Percentiles rank a stretch among this genome's conserved stretches.
Evolutionary conservation across 2,888 invertebrate species (phyloP).

Genomic region (Operophtera brumata): DNA sequence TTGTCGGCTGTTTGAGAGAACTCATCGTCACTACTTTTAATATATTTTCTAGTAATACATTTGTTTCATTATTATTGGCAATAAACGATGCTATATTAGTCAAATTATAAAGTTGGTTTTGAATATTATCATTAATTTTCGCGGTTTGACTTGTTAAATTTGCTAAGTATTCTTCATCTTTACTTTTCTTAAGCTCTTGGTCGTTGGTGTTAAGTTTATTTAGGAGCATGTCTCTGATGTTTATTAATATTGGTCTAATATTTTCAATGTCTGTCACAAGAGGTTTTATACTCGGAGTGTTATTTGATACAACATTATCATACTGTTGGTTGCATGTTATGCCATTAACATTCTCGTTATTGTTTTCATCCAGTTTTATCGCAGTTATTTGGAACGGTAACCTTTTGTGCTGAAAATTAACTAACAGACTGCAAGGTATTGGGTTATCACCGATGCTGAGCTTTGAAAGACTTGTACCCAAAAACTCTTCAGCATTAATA

Average conservation of each 20-base stretch:
- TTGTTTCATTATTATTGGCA: constrained; percentile 22
- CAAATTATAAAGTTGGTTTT: constrained; percentile 29
- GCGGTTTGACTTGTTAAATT: constrained; percentile 32
- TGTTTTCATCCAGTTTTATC: constrained; percentile 38
- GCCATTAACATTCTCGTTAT: constrained; percentile 39
- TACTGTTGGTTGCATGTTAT: constrained; percentile 40
- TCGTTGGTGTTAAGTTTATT: constrained; percentile 25
- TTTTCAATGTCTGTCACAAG: not conserved
- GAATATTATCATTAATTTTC: constrained; percentile 25
- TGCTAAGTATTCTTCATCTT: constrained; percentile 23
- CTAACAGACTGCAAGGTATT: constrained; percentile 52
- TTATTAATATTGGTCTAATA: constrained; percentile 19
- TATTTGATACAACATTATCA: constrained; percentile 3
- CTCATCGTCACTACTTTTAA: constrained; percentile 21
- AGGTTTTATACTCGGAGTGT: not conserved
- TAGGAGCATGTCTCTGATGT: constrained; percentile 36
- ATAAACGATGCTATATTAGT: constrained; percentile 25
- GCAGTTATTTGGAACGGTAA: constrained; percentile 45
- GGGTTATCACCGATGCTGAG: constrained; percentile 66
- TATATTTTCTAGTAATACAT: constrained; percentile 25
- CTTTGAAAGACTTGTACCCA: constrained; percentile 39
- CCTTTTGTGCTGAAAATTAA: constrained; percentile 39
- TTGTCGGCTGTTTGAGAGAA: constrained; percentile 14
- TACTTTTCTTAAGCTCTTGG: constrained; percentile 1
- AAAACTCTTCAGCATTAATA: constrained; percentile 49